Percentiles rank a stretch among this genome's conserved stretches.
Evolutionary conservation across 2,888 invertebrate species (phyloP).

Genomic region (Rhabditoides inermis): DNA sequence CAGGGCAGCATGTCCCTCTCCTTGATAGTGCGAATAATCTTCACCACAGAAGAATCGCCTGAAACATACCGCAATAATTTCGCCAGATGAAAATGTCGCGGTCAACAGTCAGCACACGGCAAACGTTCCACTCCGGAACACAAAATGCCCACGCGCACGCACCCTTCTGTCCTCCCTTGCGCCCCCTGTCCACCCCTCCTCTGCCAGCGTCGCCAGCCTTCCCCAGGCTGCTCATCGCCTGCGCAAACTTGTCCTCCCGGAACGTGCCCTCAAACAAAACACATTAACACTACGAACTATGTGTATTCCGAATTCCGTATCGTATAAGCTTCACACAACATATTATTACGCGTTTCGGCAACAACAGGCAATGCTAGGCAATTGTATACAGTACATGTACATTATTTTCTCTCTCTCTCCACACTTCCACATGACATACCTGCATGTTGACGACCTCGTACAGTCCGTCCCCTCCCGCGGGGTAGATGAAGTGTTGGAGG

Average conservation of each 20-base stretch:
- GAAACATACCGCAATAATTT: too few relatives aligned
- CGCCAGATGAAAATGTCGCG: too few relatives aligned
- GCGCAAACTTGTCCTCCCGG: slow-evolving; percentile 90
- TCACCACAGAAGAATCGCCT: slow-evolving; percentile 74
- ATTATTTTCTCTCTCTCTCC: slow-evolving; percentile 72
- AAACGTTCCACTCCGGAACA: background rate
- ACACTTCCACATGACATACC: slow-evolving; percentile 8
- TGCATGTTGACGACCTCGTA: slow-evolving; percentile 68
- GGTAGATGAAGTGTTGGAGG: slow-evolving; percentile 93
- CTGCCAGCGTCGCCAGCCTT: slow-evolving; percentile 72
- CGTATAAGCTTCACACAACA: too few relatives aligned
- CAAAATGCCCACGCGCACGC: background rate
- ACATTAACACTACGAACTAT: too few relatives aligned
- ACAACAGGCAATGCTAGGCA: too few relatives aligned
- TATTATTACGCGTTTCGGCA: too few relatives aligned
- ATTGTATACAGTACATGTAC: background rate
- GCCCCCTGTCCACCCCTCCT: slow-evolving; percentile 66
- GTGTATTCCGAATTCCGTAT: too few relatives aligned
- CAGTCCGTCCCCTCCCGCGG: slow-evolving; percentile 83
- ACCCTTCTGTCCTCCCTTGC: slow-evolving; percentile 66
- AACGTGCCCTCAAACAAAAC: slow-evolving; percentile 68
- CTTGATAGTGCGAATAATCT: slow-evolving; percentile 98
- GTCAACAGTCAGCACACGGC: background rate
- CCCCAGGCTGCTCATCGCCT: slow-evolving; percentile 84
- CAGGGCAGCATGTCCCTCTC: slow-evolving; percentile 93